Percentiles rank a stretch among this genome's conserved stretches.
phyloP scores from a whole-genome alignment of 1,140 invertebrate species.

The Samia ricini region DNA sequence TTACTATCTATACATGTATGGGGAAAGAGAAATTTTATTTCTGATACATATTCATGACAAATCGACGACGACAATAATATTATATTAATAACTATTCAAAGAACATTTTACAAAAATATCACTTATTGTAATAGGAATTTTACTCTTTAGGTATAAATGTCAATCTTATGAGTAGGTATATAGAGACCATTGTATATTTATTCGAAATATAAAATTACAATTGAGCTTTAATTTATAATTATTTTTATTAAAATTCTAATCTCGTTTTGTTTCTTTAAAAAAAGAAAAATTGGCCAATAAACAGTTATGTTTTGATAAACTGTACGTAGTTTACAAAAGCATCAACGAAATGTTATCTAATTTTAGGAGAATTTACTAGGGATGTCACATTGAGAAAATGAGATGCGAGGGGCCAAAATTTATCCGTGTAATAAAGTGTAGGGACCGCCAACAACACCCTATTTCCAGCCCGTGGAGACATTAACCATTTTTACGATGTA shows the following conservation, averaged over 20 bases:
- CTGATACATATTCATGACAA: too few relatives aligned
- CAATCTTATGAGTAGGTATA: too few relatives aligned
- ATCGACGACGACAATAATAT: too few relatives aligned
- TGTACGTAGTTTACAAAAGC: neutral
- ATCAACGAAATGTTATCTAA: slow-evolving; percentile 34
- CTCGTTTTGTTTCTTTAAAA: neutral
- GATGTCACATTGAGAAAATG: slow-evolving; percentile 33
- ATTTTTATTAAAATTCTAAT: neutral
- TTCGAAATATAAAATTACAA: too few relatives aligned
- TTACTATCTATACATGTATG: too few relatives aligned
- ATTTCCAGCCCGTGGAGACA: slow-evolving; percentile 37
- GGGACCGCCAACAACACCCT: slow-evolving; percentile 40
- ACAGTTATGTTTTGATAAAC: neutral
- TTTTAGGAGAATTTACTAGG: slow-evolving; percentile 32
- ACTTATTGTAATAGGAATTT: too few relatives aligned
- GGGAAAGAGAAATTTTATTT: too few relatives aligned
- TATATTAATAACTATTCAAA: too few relatives aligned
- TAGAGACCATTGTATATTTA: too few relatives aligned
- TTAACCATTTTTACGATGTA: slow-evolving; percentile 58
- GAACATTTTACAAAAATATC: too few relatives aligned
- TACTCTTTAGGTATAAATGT: too few relatives aligned
- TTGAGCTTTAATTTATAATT: too few relatives aligned
- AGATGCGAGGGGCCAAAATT: slow-evolving; percentile 43
- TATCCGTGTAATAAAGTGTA: slow-evolving; percentile 49
- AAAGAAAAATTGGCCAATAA: neutral